A percentile compares a stretch with the other conserved stretches of the same genome.
Conservation (phyloP, 2,113 vertebrate species). For the Columbina picui region DNA sequence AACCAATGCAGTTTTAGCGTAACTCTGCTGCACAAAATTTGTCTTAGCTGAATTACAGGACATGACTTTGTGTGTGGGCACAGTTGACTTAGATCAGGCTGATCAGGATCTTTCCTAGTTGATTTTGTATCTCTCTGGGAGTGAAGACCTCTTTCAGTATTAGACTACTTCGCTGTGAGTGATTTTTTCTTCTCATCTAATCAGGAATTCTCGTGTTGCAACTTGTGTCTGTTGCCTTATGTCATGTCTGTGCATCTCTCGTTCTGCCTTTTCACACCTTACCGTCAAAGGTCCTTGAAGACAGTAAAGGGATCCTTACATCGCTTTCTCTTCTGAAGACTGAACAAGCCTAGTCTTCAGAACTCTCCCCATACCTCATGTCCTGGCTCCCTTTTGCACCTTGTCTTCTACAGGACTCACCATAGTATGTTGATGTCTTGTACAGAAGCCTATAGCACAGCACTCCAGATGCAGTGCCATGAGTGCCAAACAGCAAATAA, state of each 20-base stretch:
- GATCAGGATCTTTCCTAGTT: background rate
- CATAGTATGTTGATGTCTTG: background rate
- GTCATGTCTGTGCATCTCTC: background rate
- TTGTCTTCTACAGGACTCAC: background rate
- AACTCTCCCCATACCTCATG: background rate
- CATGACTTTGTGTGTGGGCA: background rate
- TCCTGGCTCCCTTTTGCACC: background rate
- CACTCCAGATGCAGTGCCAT: background rate
- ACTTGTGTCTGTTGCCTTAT: background rate
- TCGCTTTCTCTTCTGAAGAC: background rate
- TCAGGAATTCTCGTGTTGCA: background rate
- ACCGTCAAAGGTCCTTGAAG: background rate
- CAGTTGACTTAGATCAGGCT: background rate
- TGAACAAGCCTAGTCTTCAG: background rate
- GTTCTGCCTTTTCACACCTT: background rate
- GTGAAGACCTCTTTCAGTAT: background rate
- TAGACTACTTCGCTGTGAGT: background rate
- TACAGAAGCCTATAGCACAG: background rate
- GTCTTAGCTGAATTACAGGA: background rate
- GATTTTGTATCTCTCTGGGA: background rate
- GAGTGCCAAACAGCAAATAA: background rate
- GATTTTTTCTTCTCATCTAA: background rate
- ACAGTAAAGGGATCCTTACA: background rate
- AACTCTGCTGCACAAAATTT: background rate
- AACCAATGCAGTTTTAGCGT: background rate